These are phyloP conservation scores for Micrasema longulum DNA, from an alignment of 1,140 invertebrate species.

Conservation along the genomic window DNA sequence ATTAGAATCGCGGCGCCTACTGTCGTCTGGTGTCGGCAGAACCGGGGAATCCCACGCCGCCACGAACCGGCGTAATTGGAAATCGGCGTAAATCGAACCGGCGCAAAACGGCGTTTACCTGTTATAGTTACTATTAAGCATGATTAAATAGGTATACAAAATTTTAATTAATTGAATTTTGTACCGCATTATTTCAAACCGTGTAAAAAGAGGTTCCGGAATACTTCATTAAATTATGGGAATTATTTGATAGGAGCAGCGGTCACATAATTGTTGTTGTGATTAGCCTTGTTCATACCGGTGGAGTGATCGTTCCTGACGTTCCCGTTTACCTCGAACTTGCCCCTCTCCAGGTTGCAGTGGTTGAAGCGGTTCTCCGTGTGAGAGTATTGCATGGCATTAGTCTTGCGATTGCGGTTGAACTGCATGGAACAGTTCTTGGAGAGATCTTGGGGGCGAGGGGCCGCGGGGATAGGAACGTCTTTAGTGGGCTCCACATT, in stretches of 20 bases:
- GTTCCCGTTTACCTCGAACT: constrained; percentile 28
- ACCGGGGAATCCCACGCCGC: background rate
- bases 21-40: too few species aligned
- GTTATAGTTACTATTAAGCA: background rate
- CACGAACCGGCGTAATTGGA: too few species aligned
- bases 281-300: constrained; percentile 31
- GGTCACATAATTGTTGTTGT: constrained; percentile 47
- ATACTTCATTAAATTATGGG: background rate
- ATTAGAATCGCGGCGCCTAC: too few species aligned
- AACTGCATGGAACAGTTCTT: constrained; percentile 16
- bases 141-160: background rate
- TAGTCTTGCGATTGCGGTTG: constrained; percentile 18
- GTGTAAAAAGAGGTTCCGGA: too few species aligned
- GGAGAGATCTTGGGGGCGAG: background rate
- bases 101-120: too few species aligned
- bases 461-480: background rate
- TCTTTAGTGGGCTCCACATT: background rate
- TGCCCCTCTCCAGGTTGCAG: constrained; percentile 36
- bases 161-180: too few species aligned
- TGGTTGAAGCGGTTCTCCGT: constrained; percentile 13
- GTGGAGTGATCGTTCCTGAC: background rate
- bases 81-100: too few species aligned
- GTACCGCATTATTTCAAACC: too few species aligned
- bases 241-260: constrained; percentile 46
- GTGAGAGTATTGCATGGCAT: constrained; percentile 29